Evolutionary conservation across 2,113 vertebrate genomes (phyloP).

Genomic region (Okapia johnstoni): DNA sequence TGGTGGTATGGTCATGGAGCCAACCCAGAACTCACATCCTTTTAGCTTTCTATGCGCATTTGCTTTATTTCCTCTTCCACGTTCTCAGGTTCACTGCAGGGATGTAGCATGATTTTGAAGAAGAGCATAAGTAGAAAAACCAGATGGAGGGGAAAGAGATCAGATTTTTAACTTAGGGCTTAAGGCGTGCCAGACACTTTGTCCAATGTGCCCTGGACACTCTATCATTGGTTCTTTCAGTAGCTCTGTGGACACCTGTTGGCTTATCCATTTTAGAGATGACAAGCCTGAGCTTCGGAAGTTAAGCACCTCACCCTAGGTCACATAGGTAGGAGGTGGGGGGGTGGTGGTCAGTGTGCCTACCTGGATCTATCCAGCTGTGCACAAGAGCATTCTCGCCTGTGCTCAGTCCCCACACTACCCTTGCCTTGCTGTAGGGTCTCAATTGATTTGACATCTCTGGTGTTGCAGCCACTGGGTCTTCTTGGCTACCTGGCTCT

Average conservation of each 20-base stretch:
- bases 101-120: not conserved
- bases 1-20: not conserved
- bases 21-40: not conserved
- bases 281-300: not conserved
- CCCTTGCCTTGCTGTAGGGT: not conserved
- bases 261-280: not conserved
- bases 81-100: not conserved
- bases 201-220: rapidly evolving
- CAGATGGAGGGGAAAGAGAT: not conserved
- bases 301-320: not conserved
- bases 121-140: not conserved
- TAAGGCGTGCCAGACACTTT: rapidly evolving
- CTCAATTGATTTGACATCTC: not conserved
- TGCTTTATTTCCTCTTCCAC: not conserved
- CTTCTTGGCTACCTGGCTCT: not conserved
- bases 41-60: not conserved
- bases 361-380: not conserved
- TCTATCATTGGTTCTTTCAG: not conserved
- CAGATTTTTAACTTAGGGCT: not conserved
- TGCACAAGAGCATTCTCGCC: not conserved
- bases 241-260: not conserved
- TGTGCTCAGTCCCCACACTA: rapidly evolving
- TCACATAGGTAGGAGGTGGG: not conserved
- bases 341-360: not conserved
- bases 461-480: not conserved